Conservation (phyloP, 2,113 vertebrate species). For the Tor tambroides region DNA sequence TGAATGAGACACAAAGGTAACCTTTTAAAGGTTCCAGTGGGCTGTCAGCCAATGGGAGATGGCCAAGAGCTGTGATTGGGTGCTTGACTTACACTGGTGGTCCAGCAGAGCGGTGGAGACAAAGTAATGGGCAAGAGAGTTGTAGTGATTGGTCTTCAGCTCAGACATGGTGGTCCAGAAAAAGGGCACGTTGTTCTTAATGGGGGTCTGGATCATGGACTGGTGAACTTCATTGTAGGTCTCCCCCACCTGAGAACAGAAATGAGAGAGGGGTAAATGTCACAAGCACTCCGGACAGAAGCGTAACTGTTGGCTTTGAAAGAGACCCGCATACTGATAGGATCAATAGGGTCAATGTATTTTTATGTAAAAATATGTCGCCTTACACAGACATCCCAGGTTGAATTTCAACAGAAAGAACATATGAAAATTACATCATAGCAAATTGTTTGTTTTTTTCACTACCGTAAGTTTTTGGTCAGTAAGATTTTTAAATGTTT, state of each 20-base stretch:
- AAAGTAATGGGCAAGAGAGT: slow-evolving; percentile 90
- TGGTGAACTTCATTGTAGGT: slow-evolving; percentile 82
- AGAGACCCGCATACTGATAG: not conserved
- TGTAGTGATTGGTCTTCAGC: slow-evolving; percentile 90
- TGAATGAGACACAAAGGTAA: slow-evolving; percentile 32
- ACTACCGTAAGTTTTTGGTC: not conserved
- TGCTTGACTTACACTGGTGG: slow-evolving; percentile 84
- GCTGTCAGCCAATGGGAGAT: slow-evolving; percentile 21
- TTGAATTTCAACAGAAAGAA: not conserved
- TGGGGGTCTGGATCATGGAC: slow-evolving; percentile 88
- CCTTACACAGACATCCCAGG: not conserved
- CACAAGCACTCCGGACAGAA: not conserved
- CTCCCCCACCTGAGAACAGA: slow-evolving; percentile 83
- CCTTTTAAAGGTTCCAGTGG: slow-evolving; percentile 25
- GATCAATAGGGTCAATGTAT: slow-evolving; percentile 1
- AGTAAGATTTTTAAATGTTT: not conserved
- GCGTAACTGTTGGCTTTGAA: not conserved
- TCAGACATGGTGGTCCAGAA: slow-evolving; percentile 92
- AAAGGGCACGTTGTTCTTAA: slow-evolving; percentile 92
- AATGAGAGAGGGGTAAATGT: not conserved
- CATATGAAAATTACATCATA: not conserved
- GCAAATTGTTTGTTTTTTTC: not conserved
- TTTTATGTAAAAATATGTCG: not conserved
- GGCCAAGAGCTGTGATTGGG: slow-evolving; percentile 16
- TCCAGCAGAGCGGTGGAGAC: slow-evolving; percentile 86